Conservation (phyloP, 2,113 vertebrate genomes). For the Platichthys stellatus region DNA sequence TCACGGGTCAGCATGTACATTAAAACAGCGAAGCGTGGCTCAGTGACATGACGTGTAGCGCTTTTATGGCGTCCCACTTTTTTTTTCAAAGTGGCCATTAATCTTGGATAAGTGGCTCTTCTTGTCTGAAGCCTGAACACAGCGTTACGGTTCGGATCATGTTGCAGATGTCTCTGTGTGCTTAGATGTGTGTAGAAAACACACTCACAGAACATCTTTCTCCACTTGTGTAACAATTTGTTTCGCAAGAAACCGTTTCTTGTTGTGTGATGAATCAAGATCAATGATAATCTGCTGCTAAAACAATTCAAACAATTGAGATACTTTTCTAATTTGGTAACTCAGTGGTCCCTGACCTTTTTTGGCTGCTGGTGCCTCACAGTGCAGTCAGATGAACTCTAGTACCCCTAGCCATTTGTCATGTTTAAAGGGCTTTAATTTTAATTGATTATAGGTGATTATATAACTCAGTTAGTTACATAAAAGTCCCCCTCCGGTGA, state of each 20-base stretch:
- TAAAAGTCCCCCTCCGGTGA: not conserved
- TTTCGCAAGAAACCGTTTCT: not conserved
- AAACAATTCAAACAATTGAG: not conserved
- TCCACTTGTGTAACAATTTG: not conserved
- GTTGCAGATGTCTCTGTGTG: constrained; percentile 29
- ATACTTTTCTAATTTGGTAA: not conserved
- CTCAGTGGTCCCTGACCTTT: not conserved
- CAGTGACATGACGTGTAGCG: constrained; percentile 2
- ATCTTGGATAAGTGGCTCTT: constrained; percentile 26
- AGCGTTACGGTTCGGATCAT: constrained; percentile 20
- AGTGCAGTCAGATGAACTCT: not conserved
- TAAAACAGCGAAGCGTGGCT: constrained; percentile 8
- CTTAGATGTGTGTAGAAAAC: not conserved
- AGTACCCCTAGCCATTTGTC: not conserved
- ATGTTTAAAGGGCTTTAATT: not conserved
- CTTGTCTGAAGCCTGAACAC: constrained; percentile 16
- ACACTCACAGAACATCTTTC: not conserved
- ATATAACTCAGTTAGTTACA: not conserved
- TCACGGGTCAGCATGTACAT: not conserved
- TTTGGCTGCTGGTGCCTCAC: not conserved
- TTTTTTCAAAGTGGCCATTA: constrained; percentile 19
- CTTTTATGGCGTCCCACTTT: constrained; percentile 13
- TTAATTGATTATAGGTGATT: not conserved
- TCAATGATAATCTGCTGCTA: not conserved
- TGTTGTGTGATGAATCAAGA: not conserved